Evolutionary conservation across 1,140 invertebrate genomes (phyloP).

Genomic region (Drosophila sturtevanti): DNA sequence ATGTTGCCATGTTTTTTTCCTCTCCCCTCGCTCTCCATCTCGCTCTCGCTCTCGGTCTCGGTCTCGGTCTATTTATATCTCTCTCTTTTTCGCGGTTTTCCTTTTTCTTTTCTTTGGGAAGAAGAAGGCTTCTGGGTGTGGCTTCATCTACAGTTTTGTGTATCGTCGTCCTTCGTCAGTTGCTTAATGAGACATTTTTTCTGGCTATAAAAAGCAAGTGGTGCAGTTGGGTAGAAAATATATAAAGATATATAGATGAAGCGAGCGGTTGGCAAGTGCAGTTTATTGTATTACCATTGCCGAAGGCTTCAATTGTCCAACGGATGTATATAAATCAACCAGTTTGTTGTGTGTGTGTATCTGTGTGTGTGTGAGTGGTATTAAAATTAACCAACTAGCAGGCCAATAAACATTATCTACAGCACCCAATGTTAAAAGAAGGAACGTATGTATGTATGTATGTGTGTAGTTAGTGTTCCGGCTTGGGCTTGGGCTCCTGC

Average conservation of each 20-base stretch:
- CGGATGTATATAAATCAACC: slow-evolving; percentile 61
- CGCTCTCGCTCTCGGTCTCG: too few relatives aligned
- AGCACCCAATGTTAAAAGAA: slow-evolving; percentile 6
- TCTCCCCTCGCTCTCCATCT: too few relatives aligned
- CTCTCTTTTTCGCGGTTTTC: too few relatives aligned
- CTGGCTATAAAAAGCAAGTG: slow-evolving; percentile 51
- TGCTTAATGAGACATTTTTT: slow-evolving; percentile 68
- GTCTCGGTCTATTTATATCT: too few relatives aligned
- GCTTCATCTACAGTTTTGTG: not conserved
- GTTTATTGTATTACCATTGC: slow-evolving; percentile 69
- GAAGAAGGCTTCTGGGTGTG: slow-evolving; percentile 21
- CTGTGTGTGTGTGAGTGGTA: slow-evolving; percentile 43
- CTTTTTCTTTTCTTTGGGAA: not conserved
- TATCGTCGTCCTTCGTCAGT: not conserved
- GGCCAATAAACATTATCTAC: slow-evolving; percentile 77
- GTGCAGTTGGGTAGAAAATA: slow-evolving; percentile 18
- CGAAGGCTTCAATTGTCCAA: slow-evolving; percentile 59
- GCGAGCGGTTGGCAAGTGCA: slow-evolving; percentile 53
- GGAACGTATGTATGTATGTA: too few relatives aligned
- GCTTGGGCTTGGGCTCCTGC: too few relatives aligned
- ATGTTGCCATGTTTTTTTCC: slow-evolving; percentile 43
- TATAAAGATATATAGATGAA: slow-evolving; percentile 3
- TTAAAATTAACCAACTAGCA: slow-evolving; percentile 80
- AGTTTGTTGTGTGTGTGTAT: not conserved
- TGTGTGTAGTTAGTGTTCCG: not conserved